Evolutionary conservation across 1,140 invertebrate species (phyloP).

Genomic region (Galendromus occidentalis): DNA sequence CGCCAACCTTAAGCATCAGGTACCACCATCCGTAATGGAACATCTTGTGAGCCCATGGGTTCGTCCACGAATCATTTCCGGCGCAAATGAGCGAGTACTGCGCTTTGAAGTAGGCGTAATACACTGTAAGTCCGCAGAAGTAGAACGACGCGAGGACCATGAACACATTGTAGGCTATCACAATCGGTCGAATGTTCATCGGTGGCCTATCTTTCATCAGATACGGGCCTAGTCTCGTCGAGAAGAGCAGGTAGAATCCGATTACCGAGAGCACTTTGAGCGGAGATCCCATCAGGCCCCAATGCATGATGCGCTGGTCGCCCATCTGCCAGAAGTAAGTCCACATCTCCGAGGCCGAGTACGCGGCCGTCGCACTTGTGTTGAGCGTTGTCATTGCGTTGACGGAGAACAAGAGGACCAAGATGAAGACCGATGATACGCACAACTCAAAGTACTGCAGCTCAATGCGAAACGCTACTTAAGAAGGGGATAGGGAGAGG

Average conservation of each 20-base stretch:
- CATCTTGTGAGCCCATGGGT: background rate
- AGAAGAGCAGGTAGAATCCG: constrained; percentile 3
- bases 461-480: too few relatives aligned
- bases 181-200: background rate
- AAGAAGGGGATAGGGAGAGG: too few relatives aligned
- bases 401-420: too few relatives aligned
- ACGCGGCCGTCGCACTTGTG: too few relatives aligned
- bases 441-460: too few relatives aligned
- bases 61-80: background rate
- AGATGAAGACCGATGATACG: too few relatives aligned
- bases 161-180: background rate
- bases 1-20: constrained; percentile 8
- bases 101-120: background rate
- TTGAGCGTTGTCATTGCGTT: too few relatives aligned
- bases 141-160: constrained; percentile 3
- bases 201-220: background rate
- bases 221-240: background rate
- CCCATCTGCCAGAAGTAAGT: background rate
- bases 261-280: constrained; percentile 9
- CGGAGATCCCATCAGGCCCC: constrained; percentile 3
- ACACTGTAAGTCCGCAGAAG: background rate
- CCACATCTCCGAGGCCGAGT: background rate
- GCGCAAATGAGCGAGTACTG: constrained; percentile 2
- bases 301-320: background rate
- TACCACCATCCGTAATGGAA: background rate